Base-by-base conservation (phyloP, 30 jellyfish, hydroid and myxozoan genomes). In the Hydractinia echinata region DNA sequence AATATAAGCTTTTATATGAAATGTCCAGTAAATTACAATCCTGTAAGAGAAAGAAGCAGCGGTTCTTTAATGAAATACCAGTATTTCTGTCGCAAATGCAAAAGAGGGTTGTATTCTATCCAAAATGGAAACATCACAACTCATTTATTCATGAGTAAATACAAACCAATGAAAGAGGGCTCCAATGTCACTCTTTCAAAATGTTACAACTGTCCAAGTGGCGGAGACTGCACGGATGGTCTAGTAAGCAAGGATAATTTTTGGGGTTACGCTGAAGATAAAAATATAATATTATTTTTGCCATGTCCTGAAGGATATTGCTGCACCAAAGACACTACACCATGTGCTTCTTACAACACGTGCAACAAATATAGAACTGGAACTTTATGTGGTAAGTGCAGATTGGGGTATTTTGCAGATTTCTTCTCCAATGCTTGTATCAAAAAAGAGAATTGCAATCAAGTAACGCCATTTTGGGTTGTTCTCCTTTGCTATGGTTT, bases 241-340 rank as follows among this genome's bases (percentile, higher is more conserved):
- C 19, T 64, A n/a, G 39, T n/a, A 64, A 64, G 74, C 6, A 64
- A 64, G 10, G 74, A 64, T 13, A 64, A 64, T 13, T 64, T 64
- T 13, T 64, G 74, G 74, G 74, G 74, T 13, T 4, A 64, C 74
- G 16, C 9, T n/a, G 74, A 64, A 44, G 39, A 13, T 7, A 64
- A 8, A 2, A 51, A 51, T n/a, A 64, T 0, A 6, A 13, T 64
- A 7, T n/a, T 6, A 64, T 64, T 64, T 13, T 9, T 64, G 19
- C 74, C 74, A 51, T 64, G 74, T 13, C 74, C 74, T 13, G 74
- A 64, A 4, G 74, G 74, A 7, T 64, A 64, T 13, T 64, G 74
- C 18, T 64, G 74, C 39, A 64, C 74, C 19, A 64, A 64, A 64
- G 18, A 44, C 2, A 51, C 4, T 0, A 64, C 10, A 13, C 19